Base-by-base conservation (phyloP, 2,888 invertebrate species). In the Nemotelus pantherinus region DNA sequence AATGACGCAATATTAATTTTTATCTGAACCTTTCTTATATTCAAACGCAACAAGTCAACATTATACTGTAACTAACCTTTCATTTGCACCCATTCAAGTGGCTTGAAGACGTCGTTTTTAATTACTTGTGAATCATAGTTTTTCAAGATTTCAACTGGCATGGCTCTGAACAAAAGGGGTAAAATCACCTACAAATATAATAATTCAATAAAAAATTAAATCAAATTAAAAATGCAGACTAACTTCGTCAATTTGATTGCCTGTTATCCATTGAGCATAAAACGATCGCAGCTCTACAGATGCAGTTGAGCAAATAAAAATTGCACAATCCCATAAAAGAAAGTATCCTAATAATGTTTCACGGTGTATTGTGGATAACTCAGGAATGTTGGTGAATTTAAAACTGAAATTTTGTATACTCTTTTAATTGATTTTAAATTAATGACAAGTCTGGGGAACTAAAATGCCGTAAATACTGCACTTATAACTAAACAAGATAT, bases 231-330 rank as follows among this genome's bases (percentile, higher is more conserved):
- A 79, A 65, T 64, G 58, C 25, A 70, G 44, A 53, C 47, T 79
- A 80, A 89, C 90, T 87, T 88, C 85, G 85, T 89, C 82, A 82
- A 83, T 86, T 80, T 83, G 84, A 80, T 86, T 84, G 47, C 85
- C 84, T 60, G 89, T 90, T n/a, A 93, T 84, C 89, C 91, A 91
- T 82, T 91, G 90, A 5, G 92, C 91, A 85, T 94, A 94, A 81
- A 93, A 91, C 81, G 92, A 92, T 78, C 91, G 88, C 77, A 94
- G 89, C 85, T 94, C 93, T 3, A 92, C 90, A 44, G 92, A 89
- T 10, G 95, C 92, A 79, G 90, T 89, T 65, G 89, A 88, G 82
- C 93, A 92, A 82, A 93, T 90, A 74, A 89, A 86, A 79, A 94
- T 87, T 64, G 93, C 85, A 77, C 92, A 89, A 82, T 91, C 91